Evolutionary conservation across 2,113 vertebrate species (phyloP).

Genomic region (Anolis sagrei): DNA sequence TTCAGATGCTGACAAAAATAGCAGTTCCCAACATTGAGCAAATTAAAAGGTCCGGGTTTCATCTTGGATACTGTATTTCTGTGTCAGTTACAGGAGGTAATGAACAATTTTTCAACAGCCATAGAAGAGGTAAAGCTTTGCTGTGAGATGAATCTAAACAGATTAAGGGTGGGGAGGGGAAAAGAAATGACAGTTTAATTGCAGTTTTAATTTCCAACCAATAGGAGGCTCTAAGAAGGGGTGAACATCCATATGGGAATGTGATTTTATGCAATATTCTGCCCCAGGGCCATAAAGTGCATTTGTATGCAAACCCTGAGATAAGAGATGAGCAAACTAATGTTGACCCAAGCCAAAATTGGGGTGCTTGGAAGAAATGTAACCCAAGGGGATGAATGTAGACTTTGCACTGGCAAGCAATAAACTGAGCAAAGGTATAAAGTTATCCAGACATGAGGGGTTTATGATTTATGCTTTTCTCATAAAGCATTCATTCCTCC

Average conservation of each 20-base stretch:
- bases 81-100: background rate
- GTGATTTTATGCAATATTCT: background rate
- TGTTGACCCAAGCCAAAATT: background rate
- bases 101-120: background rate
- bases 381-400: background rate
- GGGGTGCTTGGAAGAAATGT: background rate
- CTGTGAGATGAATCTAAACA: constrained; percentile 33
- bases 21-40: background rate
- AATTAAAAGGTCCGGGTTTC: background rate
- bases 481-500: constrained; percentile 16
- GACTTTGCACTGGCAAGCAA: background rate
- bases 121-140: constrained; percentile 11
- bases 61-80: constrained; percentile 2
- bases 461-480: constrained; percentile 31
- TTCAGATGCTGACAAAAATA: constrained; percentile 23
- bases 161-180: background rate
- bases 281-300: constrained; percentile 25
- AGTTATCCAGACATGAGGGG: background rate
- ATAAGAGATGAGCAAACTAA: constrained; percentile 4
- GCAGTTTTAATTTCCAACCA: constrained; percentile 12
- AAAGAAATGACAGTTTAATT: background rate
- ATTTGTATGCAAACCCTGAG: constrained; percentile 52
- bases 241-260: constrained; percentile 20
- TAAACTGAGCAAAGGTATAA: constrained; percentile 29
- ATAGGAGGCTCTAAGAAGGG: background rate